Conservation (phyloP, 2,888 invertebrate species). For the Hydroisotoma schaefferi region DNA sequence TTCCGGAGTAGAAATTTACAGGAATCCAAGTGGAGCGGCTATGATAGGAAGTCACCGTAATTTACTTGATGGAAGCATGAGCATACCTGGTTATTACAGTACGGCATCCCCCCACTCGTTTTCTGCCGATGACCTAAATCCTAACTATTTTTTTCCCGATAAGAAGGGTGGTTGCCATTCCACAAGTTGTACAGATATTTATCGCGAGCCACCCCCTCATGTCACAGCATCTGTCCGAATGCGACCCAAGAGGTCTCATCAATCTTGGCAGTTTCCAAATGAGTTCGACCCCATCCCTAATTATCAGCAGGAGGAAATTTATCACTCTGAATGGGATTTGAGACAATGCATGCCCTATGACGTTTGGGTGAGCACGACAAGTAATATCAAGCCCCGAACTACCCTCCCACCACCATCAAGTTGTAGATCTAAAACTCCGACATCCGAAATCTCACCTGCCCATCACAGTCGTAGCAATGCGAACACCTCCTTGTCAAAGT, state of each 20-base stretch:
- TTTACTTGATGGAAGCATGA: not conserved
- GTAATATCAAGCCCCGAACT: slow-evolving; percentile 30
- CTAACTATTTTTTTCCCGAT: slow-evolving; percentile 46
- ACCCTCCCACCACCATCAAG: not conserved
- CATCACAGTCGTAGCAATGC: not conserved
- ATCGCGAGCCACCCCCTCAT: slow-evolving; percentile 31
- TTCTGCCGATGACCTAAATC: slow-evolving; percentile 16
- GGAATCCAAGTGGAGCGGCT: not conserved
- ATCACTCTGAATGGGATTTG: slow-evolving; percentile 48
- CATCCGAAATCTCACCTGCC: not conserved
- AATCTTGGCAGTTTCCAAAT: slow-evolving; percentile 40
- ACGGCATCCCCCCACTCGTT: not conserved
- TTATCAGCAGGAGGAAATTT: slow-evolving; percentile 40
- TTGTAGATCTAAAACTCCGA: slow-evolving; percentile 1
- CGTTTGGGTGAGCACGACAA: slow-evolving; percentile 42
- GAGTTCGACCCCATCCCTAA: slow-evolving; percentile 47
- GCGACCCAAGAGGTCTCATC: slow-evolving; percentile 42
- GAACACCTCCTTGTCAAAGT: slow-evolving; percentile 8
- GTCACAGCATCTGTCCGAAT: slow-evolving; percentile 46
- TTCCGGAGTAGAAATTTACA: not conserved
- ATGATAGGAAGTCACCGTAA: not conserved
- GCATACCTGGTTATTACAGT: slow-evolving; percentile 5
- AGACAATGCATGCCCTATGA: slow-evolving; percentile 47
- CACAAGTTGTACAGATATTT: slow-evolving; percentile 45
- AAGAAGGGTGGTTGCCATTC: slow-evolving; percentile 45